Base-by-base conservation (phyloP, 35 echinoderm and acorn worm species). In the Acanthaster planci region DNA sequence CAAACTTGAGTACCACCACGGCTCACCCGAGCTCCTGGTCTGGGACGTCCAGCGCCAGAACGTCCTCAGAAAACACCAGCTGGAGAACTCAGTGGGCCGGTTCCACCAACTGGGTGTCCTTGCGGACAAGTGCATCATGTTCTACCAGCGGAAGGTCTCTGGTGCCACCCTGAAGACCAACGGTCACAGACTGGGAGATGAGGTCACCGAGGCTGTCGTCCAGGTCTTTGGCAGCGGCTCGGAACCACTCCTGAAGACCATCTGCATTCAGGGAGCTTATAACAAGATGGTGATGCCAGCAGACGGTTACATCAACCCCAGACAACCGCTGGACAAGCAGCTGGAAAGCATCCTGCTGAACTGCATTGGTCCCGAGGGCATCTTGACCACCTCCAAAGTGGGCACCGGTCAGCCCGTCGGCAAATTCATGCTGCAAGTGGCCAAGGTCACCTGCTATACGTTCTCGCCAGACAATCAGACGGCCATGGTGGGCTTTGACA, bases 401-500 rank as follows among this genome's bases (percentile, higher is more conserved):
- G 78, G 78, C 39, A 38, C 50, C 2, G 52, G 72, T 44, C 77
- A 75, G 16, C 87, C 87, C 7, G 59, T 81, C 12, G 87, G 77
- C 0, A 89, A 81, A 34, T 89, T 82, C 47, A 47, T 39, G 35
- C 38, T 78, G 54, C 80, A 82, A 27, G 21, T 60, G 17, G 78
- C 72, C 26, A 77, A 75, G 14, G 87, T 82, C 55, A 89, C 87
- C 2, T 78, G 78, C n/a, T 89, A 82, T 55, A 55, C 52, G 21
- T 89, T 89, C 77, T 89, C 87, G 1, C 36, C 77, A 14, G 87
- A 89, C 39, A 82, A 76, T 59, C 80, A 44, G 32, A 56, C 78
- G 21, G 78, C 87, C 8, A 35, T 89, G 55, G 78, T 89, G 35
- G 87, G 87, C 18, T 76, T 89, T n/a, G 87, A 89, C 64, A 51